Evolutionary conservation across 37 sponge, comb jelly and placozoan genomes (phyloP).

Genomic region (Mnemiopsis leidyi): DNA sequence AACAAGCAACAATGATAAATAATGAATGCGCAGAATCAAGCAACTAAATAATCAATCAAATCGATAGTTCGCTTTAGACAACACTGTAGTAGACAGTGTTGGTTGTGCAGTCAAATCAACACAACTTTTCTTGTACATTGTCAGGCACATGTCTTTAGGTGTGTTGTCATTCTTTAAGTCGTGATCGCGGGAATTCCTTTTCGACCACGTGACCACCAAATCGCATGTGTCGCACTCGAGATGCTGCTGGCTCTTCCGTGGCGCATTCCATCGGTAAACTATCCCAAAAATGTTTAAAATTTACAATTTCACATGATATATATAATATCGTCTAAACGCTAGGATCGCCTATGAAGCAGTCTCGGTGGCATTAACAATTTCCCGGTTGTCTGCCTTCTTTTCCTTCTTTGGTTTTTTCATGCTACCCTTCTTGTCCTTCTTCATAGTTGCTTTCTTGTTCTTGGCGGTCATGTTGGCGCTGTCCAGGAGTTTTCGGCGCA

Average conservation of each 20-base stretch:
- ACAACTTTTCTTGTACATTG: too few species aligned
- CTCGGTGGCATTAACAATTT: slow-evolving; percentile 7
- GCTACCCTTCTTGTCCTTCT: slow-evolving; percentile 49
- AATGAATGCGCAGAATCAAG: too few species aligned
- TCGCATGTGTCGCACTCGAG: too few species aligned
- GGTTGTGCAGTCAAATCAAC: too few species aligned
- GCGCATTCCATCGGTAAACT: neutral
- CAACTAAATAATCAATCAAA: too few species aligned
- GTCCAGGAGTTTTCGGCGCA: slow-evolving; percentile 54
- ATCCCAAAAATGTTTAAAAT: neutral
- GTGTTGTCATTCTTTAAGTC: too few species aligned
- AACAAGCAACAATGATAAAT: neutral
- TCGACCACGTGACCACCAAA: too few species aligned
- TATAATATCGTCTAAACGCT: neutral
- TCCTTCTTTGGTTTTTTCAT: slow-evolving; percentile 35
- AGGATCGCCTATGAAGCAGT: slow-evolving; percentile 15
- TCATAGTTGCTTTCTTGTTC: slow-evolving; percentile 59
- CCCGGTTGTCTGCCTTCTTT: neutral
- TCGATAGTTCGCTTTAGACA: too few species aligned
- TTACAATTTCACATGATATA: neutral
- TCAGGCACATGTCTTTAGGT: too few species aligned
- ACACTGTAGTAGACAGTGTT: too few species aligned
- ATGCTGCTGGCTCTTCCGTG: neutral
- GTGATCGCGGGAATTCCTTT: too few species aligned
- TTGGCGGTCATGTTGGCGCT: slow-evolving; percentile 18